Evolutionary conservation across 2,797 vertebrate species (phyloP).

Genomic region (Chelonia mydas): DNA sequence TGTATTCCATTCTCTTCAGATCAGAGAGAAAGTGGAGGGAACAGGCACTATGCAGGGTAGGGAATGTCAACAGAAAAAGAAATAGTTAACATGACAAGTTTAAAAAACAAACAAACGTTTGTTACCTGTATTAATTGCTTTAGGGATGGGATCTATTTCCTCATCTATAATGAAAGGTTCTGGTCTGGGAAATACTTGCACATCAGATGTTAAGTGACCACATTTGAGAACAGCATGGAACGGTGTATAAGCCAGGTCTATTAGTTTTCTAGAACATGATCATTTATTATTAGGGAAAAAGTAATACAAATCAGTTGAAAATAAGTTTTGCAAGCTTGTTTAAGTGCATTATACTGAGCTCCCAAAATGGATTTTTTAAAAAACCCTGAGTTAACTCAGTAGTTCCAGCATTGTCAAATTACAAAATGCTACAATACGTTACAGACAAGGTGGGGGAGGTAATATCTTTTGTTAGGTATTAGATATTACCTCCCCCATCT

Average conservation of each 20-base stretch:
- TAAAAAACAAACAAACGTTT: background rate
- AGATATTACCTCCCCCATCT: background rate
- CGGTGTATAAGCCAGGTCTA: slow-evolving; percentile 95
- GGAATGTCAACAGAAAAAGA: background rate
- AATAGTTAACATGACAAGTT: slow-evolving; percentile 7
- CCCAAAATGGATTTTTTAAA: background rate
- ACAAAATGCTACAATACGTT: background rate
- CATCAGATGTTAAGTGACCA: slow-evolving; percentile 95
- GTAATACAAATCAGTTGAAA: background rate
- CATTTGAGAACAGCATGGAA: slow-evolving; percentile 97
- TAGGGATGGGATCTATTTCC: slow-evolving; percentile 94
- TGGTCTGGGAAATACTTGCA: slow-evolving; percentile 97
- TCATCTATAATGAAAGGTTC: slow-evolving; percentile 94
- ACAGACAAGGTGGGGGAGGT: background rate
- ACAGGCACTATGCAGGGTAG: background rate
- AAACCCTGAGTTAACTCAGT: background rate
- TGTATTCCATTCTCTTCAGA: background rate
- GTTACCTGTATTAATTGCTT: slow-evolving; percentile 92
- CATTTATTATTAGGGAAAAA: slow-evolving; percentile 42
- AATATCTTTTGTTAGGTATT: background rate
- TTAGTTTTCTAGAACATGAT: slow-evolving; percentile 88
- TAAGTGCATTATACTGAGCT: background rate
- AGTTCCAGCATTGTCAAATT: slow-evolving; percentile 1
- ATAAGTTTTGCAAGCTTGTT: background rate
- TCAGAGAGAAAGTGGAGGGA: background rate